Evolutionary conservation across 2,113 vertebrate species (phyloP).

Genomic region (Zapornia atra): DNA sequence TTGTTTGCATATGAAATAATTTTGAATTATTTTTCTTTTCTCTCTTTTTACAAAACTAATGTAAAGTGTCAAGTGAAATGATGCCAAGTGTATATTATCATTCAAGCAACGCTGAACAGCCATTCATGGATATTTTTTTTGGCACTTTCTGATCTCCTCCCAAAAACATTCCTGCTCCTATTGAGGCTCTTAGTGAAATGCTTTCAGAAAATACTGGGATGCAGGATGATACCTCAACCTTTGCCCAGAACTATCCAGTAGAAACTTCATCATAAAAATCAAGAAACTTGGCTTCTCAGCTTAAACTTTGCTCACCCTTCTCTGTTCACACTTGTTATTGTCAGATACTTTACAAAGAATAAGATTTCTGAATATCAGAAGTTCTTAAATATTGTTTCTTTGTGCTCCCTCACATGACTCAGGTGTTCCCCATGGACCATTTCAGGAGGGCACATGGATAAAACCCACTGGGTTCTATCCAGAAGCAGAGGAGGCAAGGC

Average conservation of each 20-base stretch:
- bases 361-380: not conserved
- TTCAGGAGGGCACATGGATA: not conserved
- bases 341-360: not conserved
- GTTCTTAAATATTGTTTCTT: not conserved
- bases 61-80: not conserved
- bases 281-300: not conserved
- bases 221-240: not conserved
- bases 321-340: not conserved
- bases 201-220: not conserved
- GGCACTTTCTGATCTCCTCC: not conserved
- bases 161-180: not conserved
- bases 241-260: not conserved
- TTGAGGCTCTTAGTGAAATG: not conserved
- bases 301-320: not conserved
- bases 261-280: not conserved
- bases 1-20: not conserved
- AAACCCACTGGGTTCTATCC: not conserved
- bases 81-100: not conserved
- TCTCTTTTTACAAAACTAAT: not conserved
- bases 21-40: not conserved
- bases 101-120: not conserved
- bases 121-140: not conserved
- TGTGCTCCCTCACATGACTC: not conserved
- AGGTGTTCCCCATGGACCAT: not conserved
- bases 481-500: not conserved